Base-by-base conservation (phyloP, 2,888 invertebrate genomes). In the Spilosoma lubricipeda region DNA sequence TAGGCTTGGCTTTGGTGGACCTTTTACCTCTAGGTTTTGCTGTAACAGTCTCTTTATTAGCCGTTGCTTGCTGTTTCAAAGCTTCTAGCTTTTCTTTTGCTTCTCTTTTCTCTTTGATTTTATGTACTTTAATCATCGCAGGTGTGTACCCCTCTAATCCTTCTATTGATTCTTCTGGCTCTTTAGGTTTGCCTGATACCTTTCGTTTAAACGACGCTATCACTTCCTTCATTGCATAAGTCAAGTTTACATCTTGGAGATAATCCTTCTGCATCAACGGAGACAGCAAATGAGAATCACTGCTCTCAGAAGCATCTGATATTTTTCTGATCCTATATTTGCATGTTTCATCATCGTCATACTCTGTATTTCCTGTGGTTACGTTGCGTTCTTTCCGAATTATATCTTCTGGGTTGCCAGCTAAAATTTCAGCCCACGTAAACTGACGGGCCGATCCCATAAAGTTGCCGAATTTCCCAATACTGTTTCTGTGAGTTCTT, bases 161-260 rank as follows among this genome's bases (percentile, higher is more conserved):
- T 48, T 89, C 85, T 7, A 81, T 76, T 15, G 71, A 63, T 15
- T 92, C 92, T 73, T 93, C 93, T 0, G 77, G 56, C 48, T 92
- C 93, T 80, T 92, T 94, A 9, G 74, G 70, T 87, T 92, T 92
- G 0, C 93, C 93, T 0, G 91, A 75, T 33, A 91, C 87, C 87
- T 96, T 96, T 75, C 97, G 97, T 82, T 96, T 96, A 84, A 96
- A 96, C 86, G 95, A 96, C 63, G 96, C 96, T 73, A 97, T 92
- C 0, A 98, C 96, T 80, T 97, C 97, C 78, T 97, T 93, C 98
- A 98, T 98, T 1, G 97, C 97, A 68, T 97, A 97, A 1, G 98
- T 98, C 0, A 97, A 97, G 85, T 96, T 97, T 74, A 96, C 82
- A n/a, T 90, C 89, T 71, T 92, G 89, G 70, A 97, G 89, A 82